Conservation (phyloP, 1,140 invertebrate genomes). For the Lepidurus couesii region DNA sequence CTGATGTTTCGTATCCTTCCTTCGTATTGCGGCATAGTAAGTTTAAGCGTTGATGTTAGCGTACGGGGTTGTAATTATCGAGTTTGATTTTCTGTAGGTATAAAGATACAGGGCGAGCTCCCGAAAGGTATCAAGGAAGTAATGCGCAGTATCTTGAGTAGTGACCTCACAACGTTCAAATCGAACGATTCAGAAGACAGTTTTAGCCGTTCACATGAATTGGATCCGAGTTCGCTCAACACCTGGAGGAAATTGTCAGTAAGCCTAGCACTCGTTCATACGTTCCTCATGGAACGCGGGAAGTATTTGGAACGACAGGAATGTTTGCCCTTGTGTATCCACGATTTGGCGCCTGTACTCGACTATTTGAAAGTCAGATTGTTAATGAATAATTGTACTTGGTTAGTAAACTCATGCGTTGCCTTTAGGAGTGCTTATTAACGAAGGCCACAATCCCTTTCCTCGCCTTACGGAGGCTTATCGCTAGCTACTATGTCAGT, state of each 20-base stretch:
- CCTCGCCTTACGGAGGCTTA: background rate
- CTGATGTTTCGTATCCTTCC: slow-evolving; percentile 2
- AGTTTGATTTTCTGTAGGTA: background rate
- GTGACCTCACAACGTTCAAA: background rate
- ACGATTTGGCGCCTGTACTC: background rate
- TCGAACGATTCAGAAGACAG: background rate
- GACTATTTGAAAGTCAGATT: background rate
- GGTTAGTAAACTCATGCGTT: no score
- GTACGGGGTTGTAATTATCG: background rate
- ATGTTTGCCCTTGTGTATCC: background rate
- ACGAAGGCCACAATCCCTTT: background rate
- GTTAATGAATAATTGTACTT: no score
- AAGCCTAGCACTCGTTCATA: slow-evolving; percentile 13
- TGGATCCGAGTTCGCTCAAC: background rate
- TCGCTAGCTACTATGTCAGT: background rate
- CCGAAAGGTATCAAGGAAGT: slow-evolving; percentile 24
- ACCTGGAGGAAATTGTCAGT: slow-evolving; percentile 27
- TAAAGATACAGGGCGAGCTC: slow-evolving; percentile 27
- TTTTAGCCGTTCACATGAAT: background rate
- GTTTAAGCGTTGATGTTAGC: background rate
- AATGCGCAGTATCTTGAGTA: slow-evolving; percentile 16
- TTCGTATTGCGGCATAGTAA: slow-evolving; percentile 16
- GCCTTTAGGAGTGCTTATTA: background rate
- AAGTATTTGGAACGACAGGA: background rate
- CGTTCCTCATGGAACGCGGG: slow-evolving; percentile 29